Evolutionary conservation across 2,888 invertebrate species (phyloP).

Genomic region (Rotaria magnacalcarata): DNA sequence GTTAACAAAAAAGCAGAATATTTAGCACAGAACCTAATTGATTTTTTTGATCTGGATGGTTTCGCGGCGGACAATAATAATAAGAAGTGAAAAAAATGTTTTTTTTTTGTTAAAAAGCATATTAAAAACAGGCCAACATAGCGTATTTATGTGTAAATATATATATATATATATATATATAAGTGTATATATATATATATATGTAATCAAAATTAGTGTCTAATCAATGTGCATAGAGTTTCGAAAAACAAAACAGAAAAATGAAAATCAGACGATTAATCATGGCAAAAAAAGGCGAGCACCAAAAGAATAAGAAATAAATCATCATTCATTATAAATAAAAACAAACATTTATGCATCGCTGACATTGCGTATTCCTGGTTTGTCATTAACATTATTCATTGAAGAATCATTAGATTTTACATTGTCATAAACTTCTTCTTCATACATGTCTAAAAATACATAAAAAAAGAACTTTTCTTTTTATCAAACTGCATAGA

Average conservation of each 20-base stretch:
- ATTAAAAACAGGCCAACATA: conserved; percentile 11
- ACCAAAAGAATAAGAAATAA: not conserved
- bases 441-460: not conserved
- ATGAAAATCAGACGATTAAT: not conserved
- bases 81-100: not conserved
- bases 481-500: too few species aligned
- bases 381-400: not conserved
- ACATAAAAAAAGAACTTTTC: not conserved
- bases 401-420: conserved; percentile 5
- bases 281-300: not conserved
- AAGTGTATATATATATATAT: conserved; percentile 4
- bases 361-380: not conserved
- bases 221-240: not conserved
- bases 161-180: conserved; percentile 2
- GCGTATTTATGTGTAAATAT: not conserved
- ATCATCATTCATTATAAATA: not conserved
- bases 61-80: not conserved
- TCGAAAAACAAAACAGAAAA: not conserved
- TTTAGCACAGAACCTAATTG: conserved; percentile 1
- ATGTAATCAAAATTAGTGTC: not conserved
- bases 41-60: not conserved
- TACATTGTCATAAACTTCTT: conserved; percentile 5
- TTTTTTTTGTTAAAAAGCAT: not conserved
- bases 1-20: not conserved
- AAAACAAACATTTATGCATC: not conserved